Evolutionary conservation across 1,140 invertebrate genomes (phyloP).

Genomic region (Matsumurasca onukii): DNA sequence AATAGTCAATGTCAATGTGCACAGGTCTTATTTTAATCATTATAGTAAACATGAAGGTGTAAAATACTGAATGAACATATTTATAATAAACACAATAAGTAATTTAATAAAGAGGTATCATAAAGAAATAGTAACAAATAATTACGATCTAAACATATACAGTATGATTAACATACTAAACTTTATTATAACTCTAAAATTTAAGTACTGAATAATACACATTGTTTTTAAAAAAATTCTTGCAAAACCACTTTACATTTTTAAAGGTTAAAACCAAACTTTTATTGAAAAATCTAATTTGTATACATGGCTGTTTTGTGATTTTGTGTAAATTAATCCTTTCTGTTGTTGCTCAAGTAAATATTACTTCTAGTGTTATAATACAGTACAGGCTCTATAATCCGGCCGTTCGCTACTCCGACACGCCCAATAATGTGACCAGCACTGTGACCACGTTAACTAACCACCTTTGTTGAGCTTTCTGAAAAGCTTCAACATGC

Average conservation of each 20-base stretch:
- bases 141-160: not conserved
- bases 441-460: no score
- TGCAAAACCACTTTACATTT: not conserved
- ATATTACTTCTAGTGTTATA: not conserved
- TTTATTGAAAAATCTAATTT: not conserved
- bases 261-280: not conserved
- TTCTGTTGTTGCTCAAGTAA: not conserved
- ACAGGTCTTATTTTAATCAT: conserved; percentile 2
- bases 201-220: not conserved
- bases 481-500: no score
- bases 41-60: not conserved
- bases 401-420: no score
- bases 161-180: not conserved
- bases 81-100: not conserved
- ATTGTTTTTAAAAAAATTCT: not conserved
- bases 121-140: not conserved
- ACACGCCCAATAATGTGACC: not conserved
- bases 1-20: conserved; percentile 1
- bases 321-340: not conserved
- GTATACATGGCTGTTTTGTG: not conserved
- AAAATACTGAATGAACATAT: not conserved
- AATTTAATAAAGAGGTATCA: not conserved
- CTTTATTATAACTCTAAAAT: not conserved
- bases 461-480: no score
- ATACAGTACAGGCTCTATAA: no score